Percentiles rank a stretch among this genome's conserved stretches.
These are phyloP conservation scores for Acronicta psi DNA, from an alignment of 2,888 invertebrate species.

Conservation along the genomic window DNA sequence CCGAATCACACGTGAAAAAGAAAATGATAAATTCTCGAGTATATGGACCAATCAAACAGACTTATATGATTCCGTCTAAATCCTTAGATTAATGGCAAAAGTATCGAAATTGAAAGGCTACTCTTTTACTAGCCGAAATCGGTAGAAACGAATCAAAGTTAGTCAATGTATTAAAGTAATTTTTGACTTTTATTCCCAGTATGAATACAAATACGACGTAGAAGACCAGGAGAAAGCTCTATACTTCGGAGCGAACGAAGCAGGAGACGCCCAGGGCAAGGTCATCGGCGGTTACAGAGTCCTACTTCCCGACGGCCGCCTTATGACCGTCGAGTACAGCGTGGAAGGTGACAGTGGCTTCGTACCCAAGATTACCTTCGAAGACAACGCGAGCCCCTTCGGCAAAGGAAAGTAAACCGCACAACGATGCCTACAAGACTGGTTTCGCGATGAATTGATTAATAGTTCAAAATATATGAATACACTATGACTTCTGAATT, in stretches of 20 bases:
- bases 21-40: too few species aligned
- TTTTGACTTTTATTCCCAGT: constrained; percentile 81
- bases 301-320: constrained; percentile 91
- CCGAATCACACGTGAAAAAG: too few species aligned
- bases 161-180: too few species aligned
- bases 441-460: constrained; percentile 44
- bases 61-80: too few species aligned
- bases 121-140: too few species aligned
- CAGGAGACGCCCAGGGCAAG: constrained; percentile 90
- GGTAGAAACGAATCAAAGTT: too few species aligned
- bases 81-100: too few species aligned
- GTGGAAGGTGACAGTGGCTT: constrained; percentile 93
- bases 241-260: constrained; percentile 92
- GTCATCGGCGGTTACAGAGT: constrained; percentile 91
- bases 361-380: constrained; percentile 91
- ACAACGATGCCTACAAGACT: constrained; percentile 49
- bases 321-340: constrained; percentile 92
- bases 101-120: too few species aligned
- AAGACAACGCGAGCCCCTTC: constrained; percentile 90
- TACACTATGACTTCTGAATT: constrained; percentile 44
- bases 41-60: too few species aligned
- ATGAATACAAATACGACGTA: constrained; percentile 93
- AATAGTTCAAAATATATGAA: constrained; percentile 51
- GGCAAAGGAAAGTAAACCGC: constrained; percentile 76
- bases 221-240: constrained; percentile 91